phyloP scores from a whole-genome alignment of 2,113 vertebrate species.

The Calonectris borealis region DNA sequence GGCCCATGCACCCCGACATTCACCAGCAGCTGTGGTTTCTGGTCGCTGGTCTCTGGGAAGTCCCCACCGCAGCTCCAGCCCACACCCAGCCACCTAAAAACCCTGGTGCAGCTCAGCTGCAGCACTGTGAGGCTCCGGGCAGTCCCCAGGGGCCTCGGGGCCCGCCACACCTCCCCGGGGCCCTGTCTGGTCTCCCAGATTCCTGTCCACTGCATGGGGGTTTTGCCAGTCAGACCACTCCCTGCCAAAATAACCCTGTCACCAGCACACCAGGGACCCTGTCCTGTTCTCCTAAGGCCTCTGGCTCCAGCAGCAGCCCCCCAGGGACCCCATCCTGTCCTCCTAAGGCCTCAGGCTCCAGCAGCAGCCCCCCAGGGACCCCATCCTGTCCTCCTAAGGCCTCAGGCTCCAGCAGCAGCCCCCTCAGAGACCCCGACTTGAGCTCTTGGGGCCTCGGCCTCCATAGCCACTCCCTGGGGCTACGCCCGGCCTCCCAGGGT shows the following conservation, averaged over 20 bases:
- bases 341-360: no score
- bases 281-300: no score
- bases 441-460: not conserved
- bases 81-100: not conserved
- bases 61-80: not conserved
- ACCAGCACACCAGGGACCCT: not conserved
- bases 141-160: not conserved
- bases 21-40: not conserved
- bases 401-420: not conserved
- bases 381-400: accelerated
- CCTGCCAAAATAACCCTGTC: not conserved
- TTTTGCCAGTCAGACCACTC: not conserved
- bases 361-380: not conserved
- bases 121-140: not conserved
- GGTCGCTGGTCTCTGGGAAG: not conserved
- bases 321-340: no score
- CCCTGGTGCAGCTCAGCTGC: accelerated
- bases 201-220: not conserved
- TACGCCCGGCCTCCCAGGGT: no score
- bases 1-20: accelerated
- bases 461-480: not conserved
- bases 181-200: not conserved
- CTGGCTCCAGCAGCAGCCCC: not conserved
- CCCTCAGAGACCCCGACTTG: no score
- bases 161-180: not conserved